A percentile compares a stretch with the other conserved stretches of the same genome.
Conservation (phyloP, 2,888 invertebrate species). For the Dyspetes luteomarginatus region DNA sequence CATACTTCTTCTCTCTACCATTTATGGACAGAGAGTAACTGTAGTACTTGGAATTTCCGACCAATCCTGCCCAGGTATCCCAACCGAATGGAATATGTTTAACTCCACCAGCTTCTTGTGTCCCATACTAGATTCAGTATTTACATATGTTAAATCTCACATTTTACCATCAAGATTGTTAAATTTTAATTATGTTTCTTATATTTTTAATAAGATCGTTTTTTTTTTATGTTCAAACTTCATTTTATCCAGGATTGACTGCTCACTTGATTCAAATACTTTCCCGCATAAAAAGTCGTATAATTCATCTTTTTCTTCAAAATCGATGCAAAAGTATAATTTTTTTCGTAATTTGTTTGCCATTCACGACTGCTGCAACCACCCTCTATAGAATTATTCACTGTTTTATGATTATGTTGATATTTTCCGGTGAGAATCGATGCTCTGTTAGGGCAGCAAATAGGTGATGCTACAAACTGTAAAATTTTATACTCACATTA, state of each 20-base stretch:
- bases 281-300: slow-evolving; percentile 95
- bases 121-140: slow-evolving; percentile 86
- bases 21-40: slow-evolving; percentile 94
- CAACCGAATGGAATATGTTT: slow-evolving; percentile 92
- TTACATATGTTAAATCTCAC: not conserved
- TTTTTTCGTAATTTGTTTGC: slow-evolving; percentile 87
- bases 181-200: no score
- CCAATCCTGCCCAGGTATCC: slow-evolving; percentile 93
- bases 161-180: not conserved
- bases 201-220: no score
- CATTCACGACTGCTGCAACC: slow-evolving; percentile 90
- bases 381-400: slow-evolving; percentile 91
- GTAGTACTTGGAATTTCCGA: slow-evolving; percentile 97
- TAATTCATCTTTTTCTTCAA: slow-evolving; percentile 88
- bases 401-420: slow-evolving; percentile 91
- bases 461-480: slow-evolving; percentile 93
- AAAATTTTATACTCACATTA: slow-evolving; percentile 63
- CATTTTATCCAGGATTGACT: slow-evolving; percentile 1
- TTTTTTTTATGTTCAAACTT: not conserved
- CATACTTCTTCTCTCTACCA: slow-evolving; percentile 87
- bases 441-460: slow-evolving; percentile 96
- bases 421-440: slow-evolving; percentile 93
- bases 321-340: slow-evolving; percentile 88
- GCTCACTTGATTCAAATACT: slow-evolving; percentile 94
- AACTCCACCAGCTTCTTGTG: slow-evolving; percentile 86